Evolutionary conservation across 2,797 vertebrate genomes (phyloP), one percentile per base, ranked within the genome.

Genomic region (Picus viridis): DNA sequence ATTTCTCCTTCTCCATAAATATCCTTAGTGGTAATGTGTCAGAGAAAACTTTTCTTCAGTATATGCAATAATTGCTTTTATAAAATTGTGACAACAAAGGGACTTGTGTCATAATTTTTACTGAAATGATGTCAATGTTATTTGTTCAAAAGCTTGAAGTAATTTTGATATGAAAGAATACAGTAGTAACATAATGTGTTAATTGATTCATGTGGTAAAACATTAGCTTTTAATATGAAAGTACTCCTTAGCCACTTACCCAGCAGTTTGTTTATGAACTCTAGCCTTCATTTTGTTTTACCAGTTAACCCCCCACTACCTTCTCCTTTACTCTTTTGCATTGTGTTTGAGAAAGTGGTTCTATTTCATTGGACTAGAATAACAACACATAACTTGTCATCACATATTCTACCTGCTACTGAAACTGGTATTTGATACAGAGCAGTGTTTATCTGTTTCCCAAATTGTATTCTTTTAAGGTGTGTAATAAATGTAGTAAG

Each of bases 1-100:
- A 39, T 96, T 96, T 95, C 91, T 92, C 65, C 49, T 94, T 95
- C 73, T 75, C 45, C 86, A 72, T 88, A 90, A 96, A 93, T 95
- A 91, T 83, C 93, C 32, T 83, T 91, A 86, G 36, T 83, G 73
- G 71, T 53, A 88, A 59, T 83, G 24, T 90, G 67, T 90, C 58
- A 62, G 56, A 88, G 16, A 82, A 81, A 94, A 89, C 62, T 89
- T 83, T 81, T 87, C 45, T 77, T 88, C 34, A 12, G 24, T 36
- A 5, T 75, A 43, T 30, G 27, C 32, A 63, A 32, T 69, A 78
- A 89, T 39, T 68, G 6, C 30, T 62, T 75, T 85, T 89, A 69
- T 53, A 81, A 32, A 83, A 83, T 83, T 16, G 18, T 67, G 47
- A 36, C 85, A 82, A 70, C 18, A 92, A 83, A 73, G 51, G 77